These are phyloP conservation scores for Polyodon spathula DNA, from an alignment of 2,113 vertebrate genomes.

Conservation along the genomic window DNA sequence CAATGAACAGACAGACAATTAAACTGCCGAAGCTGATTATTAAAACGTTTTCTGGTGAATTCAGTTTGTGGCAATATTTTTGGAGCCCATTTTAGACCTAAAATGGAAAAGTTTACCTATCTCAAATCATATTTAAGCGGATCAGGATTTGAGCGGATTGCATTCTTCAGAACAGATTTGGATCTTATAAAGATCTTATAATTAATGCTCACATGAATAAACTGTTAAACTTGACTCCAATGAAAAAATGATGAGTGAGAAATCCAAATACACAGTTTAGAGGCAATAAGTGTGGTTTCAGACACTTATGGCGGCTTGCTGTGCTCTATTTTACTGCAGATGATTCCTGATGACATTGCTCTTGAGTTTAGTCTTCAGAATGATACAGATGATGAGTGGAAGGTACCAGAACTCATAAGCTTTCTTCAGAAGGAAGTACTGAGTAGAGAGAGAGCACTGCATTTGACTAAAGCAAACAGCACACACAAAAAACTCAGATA, in stretches of 20 bases:
- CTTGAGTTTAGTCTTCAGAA: conserved; percentile 5
- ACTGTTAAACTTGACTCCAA: conserved; percentile 7
- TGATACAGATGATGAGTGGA: conserved; percentile 9
- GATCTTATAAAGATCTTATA: conserved; percentile 4
- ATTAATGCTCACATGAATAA: conserved; percentile 12
- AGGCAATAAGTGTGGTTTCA: conserved; percentile 10
- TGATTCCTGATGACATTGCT: conserved; percentile 14
- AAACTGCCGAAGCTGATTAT: too few relatives aligned
- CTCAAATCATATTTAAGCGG: not conserved
- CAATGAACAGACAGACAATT: too few relatives aligned
- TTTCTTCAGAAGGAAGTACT: conserved; percentile 8
- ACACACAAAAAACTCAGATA: not conserved
- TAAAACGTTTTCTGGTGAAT: not conserved
- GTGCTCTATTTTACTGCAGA: conserved; percentile 13
- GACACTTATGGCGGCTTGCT: conserved; percentile 10
- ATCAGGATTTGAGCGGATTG: too few relatives aligned
- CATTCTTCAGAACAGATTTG: too few relatives aligned
- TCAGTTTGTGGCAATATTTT: not conserved
- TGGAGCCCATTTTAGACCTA: not conserved
- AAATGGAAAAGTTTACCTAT: not conserved
- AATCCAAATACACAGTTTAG: conserved; percentile 8
- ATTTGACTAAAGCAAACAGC: conserved; percentile 1
- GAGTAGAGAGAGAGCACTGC: conserved; percentile 7
- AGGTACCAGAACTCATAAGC: conserved; percentile 4
- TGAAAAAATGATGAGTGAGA: conserved; percentile 12